Percentiles rank a stretch among this genome's conserved stretches.
phyloP scores from a whole-genome alignment of 2,797 vertebrate species.

The Tympanoctomys barrerae region DNA sequence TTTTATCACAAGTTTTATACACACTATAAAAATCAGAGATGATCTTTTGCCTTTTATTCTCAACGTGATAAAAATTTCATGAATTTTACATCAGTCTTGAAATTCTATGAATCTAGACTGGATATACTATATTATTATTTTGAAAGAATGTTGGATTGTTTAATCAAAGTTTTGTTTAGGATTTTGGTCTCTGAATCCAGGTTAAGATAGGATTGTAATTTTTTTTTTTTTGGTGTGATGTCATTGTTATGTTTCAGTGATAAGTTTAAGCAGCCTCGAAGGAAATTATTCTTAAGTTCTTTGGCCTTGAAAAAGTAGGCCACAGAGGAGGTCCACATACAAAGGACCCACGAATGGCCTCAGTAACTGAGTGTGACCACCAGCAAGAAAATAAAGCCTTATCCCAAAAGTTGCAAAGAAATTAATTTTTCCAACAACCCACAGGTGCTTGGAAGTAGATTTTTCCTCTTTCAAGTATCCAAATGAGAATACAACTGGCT shows the following conservation, averaged over 20 bases:
- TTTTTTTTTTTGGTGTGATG: conserved; percentile 7
- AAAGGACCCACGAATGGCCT: neutral
- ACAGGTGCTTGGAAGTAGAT: neutral
- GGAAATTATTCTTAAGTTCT: neutral
- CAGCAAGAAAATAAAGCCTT: neutral
- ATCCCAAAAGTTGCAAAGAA: neutral
- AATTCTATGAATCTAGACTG: conserved; percentile 18
- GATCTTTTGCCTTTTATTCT: neutral
- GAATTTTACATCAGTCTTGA: neutral
- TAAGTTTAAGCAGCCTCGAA: neutral
- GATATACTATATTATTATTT: neutral
- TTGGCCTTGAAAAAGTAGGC: neutral
- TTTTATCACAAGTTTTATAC: conserved; percentile 7
- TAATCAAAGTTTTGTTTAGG: conserved; percentile 7
- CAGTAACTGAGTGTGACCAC: neutral
- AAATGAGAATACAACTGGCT: neutral
- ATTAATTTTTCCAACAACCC: neutral
- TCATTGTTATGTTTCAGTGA: neutral
- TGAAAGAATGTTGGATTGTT: neutral
- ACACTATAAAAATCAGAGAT: neutral
- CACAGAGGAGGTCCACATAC: neutral
- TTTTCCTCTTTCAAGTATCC: neutral
- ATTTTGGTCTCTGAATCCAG: conserved; percentile 22
- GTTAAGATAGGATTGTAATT: neutral
- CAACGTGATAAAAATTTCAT: conserved; percentile 13